Percentiles rank a stretch among this genome's conserved stretches.
Conservation (phyloP, 2,797 vertebrate genomes). For the Orientallactaga sibirica region DNA sequence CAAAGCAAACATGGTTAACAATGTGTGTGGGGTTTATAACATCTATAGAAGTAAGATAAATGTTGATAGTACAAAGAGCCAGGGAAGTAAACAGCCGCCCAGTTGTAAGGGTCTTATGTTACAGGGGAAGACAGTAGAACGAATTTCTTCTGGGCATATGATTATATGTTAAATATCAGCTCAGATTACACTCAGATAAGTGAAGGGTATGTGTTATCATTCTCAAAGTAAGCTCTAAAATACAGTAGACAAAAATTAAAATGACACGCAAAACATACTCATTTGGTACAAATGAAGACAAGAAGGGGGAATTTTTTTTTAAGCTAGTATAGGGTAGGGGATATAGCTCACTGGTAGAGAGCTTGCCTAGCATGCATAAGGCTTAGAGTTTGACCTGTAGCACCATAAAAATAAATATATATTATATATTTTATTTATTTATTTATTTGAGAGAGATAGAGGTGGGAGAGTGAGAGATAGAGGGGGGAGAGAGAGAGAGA, state of each 20-base stretch:
- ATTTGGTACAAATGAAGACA: background rate
- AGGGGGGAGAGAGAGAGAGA: too few species aligned
- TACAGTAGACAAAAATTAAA: background rate
- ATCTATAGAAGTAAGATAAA: slow-evolving; percentile 20
- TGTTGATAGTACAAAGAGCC: background rate
- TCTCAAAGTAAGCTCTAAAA: background rate
- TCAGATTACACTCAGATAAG: background rate
- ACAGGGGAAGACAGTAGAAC: background rate
- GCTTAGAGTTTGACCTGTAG: too few species aligned
- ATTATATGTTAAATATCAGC: background rate
- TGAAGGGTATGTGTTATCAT: background rate
- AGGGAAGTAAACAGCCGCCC: too few species aligned
- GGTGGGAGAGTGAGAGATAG: too few species aligned
- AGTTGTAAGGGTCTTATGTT: background rate
- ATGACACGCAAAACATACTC: background rate
- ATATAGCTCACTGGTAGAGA: background rate
- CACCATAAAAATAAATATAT: background rate
- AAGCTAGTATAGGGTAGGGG: background rate
- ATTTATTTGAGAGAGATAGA: too few species aligned
- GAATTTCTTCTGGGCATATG: background rate
- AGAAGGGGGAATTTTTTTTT: background rate
- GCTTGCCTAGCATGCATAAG: background rate
- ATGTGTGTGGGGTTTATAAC: background rate
- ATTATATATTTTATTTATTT: too few species aligned
- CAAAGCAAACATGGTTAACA: background rate